A percentile compares a stretch with the other conserved stretches of the same genome.
Evolutionary conservation across 2,797 vertebrate genomes (phyloP).

Genomic region (Notoglanidium macrostoma): DNA sequence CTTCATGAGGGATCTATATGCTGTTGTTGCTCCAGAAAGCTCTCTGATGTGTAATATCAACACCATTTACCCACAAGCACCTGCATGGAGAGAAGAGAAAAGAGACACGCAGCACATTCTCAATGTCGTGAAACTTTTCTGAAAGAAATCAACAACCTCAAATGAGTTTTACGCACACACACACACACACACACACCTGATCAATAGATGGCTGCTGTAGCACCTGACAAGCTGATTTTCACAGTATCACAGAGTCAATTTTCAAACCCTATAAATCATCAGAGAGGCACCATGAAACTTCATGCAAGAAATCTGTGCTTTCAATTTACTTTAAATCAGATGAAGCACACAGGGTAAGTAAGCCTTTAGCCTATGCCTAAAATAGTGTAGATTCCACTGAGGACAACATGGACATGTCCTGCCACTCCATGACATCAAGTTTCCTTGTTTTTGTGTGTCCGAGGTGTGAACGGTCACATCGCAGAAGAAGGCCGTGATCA

Average conservation of each 20-base stretch:
- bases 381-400: not conserved
- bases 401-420: not conserved
- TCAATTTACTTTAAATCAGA: no score
- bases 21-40: constrained; percentile 23
- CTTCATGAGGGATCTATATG: constrained; percentile 6
- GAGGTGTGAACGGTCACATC: not conserved
- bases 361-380: no score
- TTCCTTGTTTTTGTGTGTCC: not conserved
- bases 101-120: constrained; percentile 12
- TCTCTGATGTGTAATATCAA: constrained; percentile 47
- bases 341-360: not conserved
- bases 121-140: constrained; percentile 31
- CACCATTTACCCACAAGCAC: constrained; percentile 32
- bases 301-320: not conserved
- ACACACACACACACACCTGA: constrained; percentile 8
- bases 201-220: not conserved
- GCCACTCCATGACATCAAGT: not conserved
- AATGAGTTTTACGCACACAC: not conserved
- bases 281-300: not conserved
- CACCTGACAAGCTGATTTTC: not conserved
- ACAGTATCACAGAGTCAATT: not conserved
- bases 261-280: not conserved
- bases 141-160: constrained; percentile 14
- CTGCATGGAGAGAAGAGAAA: constrained; percentile 20
- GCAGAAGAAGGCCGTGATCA: not conserved